Evolutionary conservation across 2,888 invertebrate species (phyloP).

Genomic region (Parnassius mnemosyne): DNA sequence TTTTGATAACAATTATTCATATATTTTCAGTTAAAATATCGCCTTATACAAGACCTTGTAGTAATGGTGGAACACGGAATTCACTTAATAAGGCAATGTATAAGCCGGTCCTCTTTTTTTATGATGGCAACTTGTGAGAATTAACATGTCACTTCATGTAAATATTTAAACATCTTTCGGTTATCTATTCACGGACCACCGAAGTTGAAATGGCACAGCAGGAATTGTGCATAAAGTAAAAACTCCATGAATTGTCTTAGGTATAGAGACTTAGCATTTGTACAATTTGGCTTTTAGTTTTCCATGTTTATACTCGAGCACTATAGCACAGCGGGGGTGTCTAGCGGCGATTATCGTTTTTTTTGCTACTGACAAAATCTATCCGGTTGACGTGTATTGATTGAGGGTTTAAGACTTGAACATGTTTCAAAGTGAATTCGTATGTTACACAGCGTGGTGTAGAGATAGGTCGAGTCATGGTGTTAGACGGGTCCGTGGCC

Average conservation of each 20-base stretch:
- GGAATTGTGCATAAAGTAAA: slow-evolving; percentile 39
- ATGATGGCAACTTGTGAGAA: slow-evolving; percentile 13
- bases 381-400: slow-evolving; percentile 62
- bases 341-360: slow-evolving; percentile 38
- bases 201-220: slow-evolving; percentile 33
- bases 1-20: background rate
- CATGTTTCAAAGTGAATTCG: slow-evolving; percentile 69
- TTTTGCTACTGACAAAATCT: slow-evolving; percentile 48
- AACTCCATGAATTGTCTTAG: slow-evolving; percentile 31
- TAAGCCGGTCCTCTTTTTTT: slow-evolving; percentile 8
- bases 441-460: slow-evolving; percentile 75
- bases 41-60: background rate
- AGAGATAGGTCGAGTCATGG: slow-evolving; percentile 63
- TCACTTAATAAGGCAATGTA: slow-evolving; percentile 3
- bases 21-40: background rate
- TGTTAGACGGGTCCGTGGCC: slow-evolving; percentile 47
- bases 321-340: slow-evolving; percentile 49
- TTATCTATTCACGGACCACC: slow-evolving; percentile 37
- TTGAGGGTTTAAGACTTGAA: slow-evolving; percentile 53
- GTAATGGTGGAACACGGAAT: slow-evolving; percentile 1
- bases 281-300: slow-evolving; percentile 43
- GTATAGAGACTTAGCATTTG: slow-evolving; percentile 26
- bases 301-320: slow-evolving; percentile 34
- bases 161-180: slow-evolving; percentile 24
- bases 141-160: slow-evolving; percentile 32